Evolutionary conservation across 2,888 invertebrate species (phyloP), one percentile per base, ranked within the genome.

Genomic region (Ommatoiulus sabulosus): DNA sequence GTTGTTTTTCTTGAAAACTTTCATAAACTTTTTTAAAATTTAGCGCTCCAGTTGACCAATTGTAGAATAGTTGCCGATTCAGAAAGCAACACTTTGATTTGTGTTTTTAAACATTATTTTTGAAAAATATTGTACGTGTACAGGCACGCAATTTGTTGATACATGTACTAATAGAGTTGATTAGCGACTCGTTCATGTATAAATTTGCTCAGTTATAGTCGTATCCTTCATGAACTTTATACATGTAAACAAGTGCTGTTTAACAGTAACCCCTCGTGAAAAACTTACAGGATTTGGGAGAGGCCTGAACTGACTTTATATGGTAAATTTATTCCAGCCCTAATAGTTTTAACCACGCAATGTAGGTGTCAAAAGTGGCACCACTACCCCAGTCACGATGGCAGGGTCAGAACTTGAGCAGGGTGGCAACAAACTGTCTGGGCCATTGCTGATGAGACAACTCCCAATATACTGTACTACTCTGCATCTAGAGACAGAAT

Each of bases 371-470:
- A 24, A 72, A 72, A 72, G 72, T 72, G 20, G 72, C 72, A 20
- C 72, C 72, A 72, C 72, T 72, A 72, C 72, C 72, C 72, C 72
- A 72, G 72, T 72, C 72, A 24, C 20, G 72, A 8, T 72, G 72
- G 20, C 20, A 24, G 72, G 72, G 72, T 72, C 72, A 72, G n/a
- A n/a, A 72, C 72, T 72, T 20, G 72, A 6, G 20, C 72, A 72
- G 72, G 72, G 72, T 72, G 72, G 72, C 72, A 72, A 72, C 52
- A 52, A 52, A 52, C 72, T 72, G 72, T 72, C 72, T 72, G 72
- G 72, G 24, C 20, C 72, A 24, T 24, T 24, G 24, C 72, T 72
- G 72, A 72, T 72, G 72, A 72, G 72, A 72, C 72, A 24, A 72
- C 72, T 72, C 72, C 72, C 72, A 72, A 72, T 72, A 7, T 24